A percentile compares a stretch with the other conserved stretches of the same genome.
These are phyloP conservation scores for Reticulitermes lucifugus DNA, from an alignment of 2,888 invertebrate species.

Conservation along the genomic window DNA sequence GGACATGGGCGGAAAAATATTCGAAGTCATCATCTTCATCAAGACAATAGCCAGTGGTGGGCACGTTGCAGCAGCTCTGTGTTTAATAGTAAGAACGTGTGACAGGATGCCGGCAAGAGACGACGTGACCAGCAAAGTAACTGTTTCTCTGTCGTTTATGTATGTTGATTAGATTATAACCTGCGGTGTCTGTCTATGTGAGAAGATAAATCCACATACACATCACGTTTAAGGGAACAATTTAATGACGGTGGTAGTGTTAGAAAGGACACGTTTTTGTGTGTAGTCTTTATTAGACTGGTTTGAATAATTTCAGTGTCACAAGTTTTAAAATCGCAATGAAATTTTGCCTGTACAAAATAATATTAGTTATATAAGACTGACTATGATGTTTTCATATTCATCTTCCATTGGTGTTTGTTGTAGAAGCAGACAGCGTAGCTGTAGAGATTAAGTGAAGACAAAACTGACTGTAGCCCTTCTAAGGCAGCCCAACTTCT, in stretches of 20 bases:
- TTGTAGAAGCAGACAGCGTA: too few species aligned
- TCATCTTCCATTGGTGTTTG: too few species aligned
- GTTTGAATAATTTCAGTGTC: neutral
- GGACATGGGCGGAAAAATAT: neutral
- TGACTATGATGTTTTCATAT: too few species aligned
- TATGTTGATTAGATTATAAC: constrained; percentile 10
- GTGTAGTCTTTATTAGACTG: neutral
- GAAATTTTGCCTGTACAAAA: neutral
- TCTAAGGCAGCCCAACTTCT: too few species aligned
- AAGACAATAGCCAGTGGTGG: neutral
- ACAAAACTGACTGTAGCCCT: too few species aligned
- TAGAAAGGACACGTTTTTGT: neutral
- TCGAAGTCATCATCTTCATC: neutral
- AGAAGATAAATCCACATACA: neutral
- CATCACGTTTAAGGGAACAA: neutral
- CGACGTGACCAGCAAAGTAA: neutral
- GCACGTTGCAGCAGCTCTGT: neutral
- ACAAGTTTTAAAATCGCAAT: neutral
- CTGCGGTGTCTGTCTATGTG: neutral
- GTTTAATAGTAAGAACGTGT: neutral
- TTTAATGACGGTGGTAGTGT: neutral
- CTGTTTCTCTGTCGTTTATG: neutral
- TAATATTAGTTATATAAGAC: neutral
- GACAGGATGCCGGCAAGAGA: neutral
- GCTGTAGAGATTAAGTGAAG: too few species aligned